phyloP scores from a whole-genome alignment of 2,797 vertebrate genomes.

The Euthynnus affinis region DNA sequence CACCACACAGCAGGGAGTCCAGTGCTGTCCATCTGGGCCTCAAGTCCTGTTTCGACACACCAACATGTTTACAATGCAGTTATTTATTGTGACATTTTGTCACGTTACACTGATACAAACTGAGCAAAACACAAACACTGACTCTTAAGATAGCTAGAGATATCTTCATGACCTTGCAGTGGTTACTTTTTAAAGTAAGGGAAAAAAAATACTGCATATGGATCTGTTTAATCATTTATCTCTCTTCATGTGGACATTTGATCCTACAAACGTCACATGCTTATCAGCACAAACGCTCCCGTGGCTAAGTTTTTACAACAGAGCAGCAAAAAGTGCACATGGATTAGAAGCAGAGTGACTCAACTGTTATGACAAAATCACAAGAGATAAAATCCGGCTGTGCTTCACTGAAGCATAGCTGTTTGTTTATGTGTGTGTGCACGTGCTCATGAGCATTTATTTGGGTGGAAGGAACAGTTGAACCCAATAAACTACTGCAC shows the following conservation, averaged over 20 bases:
- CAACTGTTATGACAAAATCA: slow-evolving; percentile 7
- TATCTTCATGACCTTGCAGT: not conserved
- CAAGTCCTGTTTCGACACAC: slow-evolving; percentile 79
- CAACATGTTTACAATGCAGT: slow-evolving; percentile 3
- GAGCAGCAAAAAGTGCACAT: not conserved
- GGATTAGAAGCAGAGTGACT: slow-evolving; percentile 4
- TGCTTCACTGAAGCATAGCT: not conserved
- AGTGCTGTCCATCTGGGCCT: slow-evolving; percentile 86
- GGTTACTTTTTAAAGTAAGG: not conserved
- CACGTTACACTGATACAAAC: not conserved
- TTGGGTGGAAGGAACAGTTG: not conserved
- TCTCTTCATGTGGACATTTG: not conserved
- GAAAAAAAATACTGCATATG: not conserved
- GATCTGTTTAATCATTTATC: not conserved
- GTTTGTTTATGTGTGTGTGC: not conserved
- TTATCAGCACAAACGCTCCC: slow-evolving; percentile 6
- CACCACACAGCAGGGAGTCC: slow-evolving; percentile 93
- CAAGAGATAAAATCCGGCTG: slow-evolving; percentile 19
- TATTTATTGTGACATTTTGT: slow-evolving; percentile 5
- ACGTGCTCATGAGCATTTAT: not conserved
- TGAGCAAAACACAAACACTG: not conserved
- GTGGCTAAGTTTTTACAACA: not conserved
- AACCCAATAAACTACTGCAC: slow-evolving; percentile 51
- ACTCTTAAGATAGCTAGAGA: not conserved
- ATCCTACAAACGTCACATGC: not conserved